Percentiles rank a stretch among this genome's conserved stretches.
Evolutionary conservation across 2,797 vertebrate genomes (phyloP).

Genomic region (Crenuchus spilurus): DNA sequence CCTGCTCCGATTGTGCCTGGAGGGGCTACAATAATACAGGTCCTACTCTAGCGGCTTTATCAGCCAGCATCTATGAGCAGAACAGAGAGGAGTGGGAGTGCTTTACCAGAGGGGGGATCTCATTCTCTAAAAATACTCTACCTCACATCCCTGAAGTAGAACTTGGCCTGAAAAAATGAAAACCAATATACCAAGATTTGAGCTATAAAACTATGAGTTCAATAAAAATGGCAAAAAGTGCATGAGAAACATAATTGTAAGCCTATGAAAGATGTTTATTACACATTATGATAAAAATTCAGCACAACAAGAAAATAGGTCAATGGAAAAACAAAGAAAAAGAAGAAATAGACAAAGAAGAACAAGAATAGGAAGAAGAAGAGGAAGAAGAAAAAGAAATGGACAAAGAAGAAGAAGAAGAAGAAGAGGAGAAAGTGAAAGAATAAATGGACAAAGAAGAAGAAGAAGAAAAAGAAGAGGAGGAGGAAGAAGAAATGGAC

Average conservation of each 20-base stretch:
- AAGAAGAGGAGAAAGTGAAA: not conserved
- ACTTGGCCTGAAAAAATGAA: conserved; percentile 5
- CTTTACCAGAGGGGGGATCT: conserved; percentile 6
- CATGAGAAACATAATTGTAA: not conserved
- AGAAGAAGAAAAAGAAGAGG: not conserved
- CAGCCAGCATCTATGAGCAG: not conserved
- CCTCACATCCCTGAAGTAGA: not conserved
- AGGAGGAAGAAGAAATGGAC: not conserved
- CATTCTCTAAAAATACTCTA: conserved; percentile 21
- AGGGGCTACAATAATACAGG: conserved; percentile 39
- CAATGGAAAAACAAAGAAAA: not conserved
- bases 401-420: not conserved
- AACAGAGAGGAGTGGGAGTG: conserved; percentile 7
- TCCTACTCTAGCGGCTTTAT: conserved; percentile 17
- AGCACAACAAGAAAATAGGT: not conserved
- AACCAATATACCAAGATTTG: conserved; percentile 12
- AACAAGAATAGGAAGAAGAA: no score
- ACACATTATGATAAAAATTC: no score
- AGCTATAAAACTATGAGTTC: conserved; percentile 5
- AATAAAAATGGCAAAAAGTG: not conserved
- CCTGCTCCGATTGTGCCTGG: conserved; percentile 6
- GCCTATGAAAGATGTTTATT: not conserved
- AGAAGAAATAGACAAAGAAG: not conserved
- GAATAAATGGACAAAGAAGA: not conserved
- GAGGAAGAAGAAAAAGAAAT: not conserved